Conservation (phyloP, 2,797 vertebrate species). For the Acipenser ruthenus region DNA sequence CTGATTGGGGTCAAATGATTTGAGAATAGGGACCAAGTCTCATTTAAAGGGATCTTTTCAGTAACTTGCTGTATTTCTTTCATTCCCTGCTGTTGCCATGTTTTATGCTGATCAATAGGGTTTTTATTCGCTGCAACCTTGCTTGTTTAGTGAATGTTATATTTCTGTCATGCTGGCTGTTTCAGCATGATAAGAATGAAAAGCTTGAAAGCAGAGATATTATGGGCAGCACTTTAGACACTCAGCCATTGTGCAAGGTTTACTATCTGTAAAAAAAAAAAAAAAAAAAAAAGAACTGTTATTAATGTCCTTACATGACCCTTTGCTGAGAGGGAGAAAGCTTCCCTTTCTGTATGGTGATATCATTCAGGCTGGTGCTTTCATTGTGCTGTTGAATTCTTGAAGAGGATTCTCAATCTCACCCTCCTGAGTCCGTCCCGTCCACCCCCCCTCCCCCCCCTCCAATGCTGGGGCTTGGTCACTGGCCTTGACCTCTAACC, state of each 20-base stretch:
- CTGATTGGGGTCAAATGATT: too few species aligned
- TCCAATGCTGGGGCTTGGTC: slow-evolving; percentile 41
- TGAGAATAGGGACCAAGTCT: too few species aligned
- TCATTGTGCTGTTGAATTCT: slow-evolving; percentile 32
- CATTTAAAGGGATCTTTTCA: too few species aligned
- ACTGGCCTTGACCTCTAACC: slow-evolving; percentile 65
- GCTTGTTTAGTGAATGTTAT: too few species aligned
- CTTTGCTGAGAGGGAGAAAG: neutral
- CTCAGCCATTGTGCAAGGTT: neutral
- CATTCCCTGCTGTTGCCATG: too few species aligned
- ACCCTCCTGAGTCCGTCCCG: slow-evolving; percentile 34
- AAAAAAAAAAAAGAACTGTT: neutral
- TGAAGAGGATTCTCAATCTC: slow-evolving; percentile 37
- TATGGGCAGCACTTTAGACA: slow-evolving; percentile 20
- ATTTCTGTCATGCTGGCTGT: slow-evolving; percentile 12
- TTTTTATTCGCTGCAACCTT: too few species aligned
- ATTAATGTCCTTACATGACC: neutral
- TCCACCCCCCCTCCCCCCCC: slow-evolving; percentile 19
- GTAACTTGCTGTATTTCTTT: too few species aligned
- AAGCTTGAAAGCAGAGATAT: slow-evolving; percentile 4
- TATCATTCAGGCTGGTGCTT: slow-evolving; percentile 31
- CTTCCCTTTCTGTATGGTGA: slow-evolving; percentile 1
- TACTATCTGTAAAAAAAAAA: neutral
- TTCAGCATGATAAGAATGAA: slow-evolving; percentile 24
- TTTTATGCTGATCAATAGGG: too few species aligned